Base-by-base conservation (phyloP, 2,113 vertebrate species). In the Peucedramus taeniatus region DNA sequence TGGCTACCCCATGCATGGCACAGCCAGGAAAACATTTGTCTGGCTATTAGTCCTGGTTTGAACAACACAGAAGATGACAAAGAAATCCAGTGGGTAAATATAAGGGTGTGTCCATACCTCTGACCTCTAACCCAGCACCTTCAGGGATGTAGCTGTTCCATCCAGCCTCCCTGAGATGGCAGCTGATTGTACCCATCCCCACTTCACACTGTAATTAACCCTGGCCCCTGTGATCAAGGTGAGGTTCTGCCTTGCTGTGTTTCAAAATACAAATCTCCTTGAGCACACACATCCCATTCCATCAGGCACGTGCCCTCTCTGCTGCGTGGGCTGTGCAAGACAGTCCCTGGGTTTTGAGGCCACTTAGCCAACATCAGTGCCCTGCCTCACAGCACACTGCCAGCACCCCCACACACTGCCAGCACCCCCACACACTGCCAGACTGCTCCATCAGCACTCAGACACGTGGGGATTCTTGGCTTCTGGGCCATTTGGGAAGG, bases 391-490 rank as follows among this genome's bases (percentile, higher is more conserved):
- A 1, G 7, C 63, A 22, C 3, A 0, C 33, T 61, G 26, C 42
- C 56, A 42, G 51, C 66, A 59, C 80, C n/a, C 42, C 65, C 70
- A 23, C 61, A 11, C 15, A 0, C 33, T n/a, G 16, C 14, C 3
- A 0, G 3, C 66, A 59, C 80, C n/a, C 42, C 65, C 70, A 23
- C 61, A 11, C 15, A 0, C 33, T n/a, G 16, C 14, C 3, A 0
- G 3, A 37, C 27, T 3, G 5, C 63, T 45, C 68, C 39, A 5
- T 2, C 14, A 4, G 8, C 2, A 1, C 22, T 21, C 1, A 2
- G 11, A 33, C 24, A 40, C 1, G 0, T 10, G 17, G 4, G 8
- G 30, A 13, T 2, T 37, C 30, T 35, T 1, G 0, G 1, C 18
- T 66, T 44, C 60, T 31, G 54, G 33, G 44, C 40, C 4, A 0